These are phyloP conservation scores for Elysia chlorotica DNA, from an alignment of 1,140 invertebrate genomes.

Conservation along the genomic window DNA sequence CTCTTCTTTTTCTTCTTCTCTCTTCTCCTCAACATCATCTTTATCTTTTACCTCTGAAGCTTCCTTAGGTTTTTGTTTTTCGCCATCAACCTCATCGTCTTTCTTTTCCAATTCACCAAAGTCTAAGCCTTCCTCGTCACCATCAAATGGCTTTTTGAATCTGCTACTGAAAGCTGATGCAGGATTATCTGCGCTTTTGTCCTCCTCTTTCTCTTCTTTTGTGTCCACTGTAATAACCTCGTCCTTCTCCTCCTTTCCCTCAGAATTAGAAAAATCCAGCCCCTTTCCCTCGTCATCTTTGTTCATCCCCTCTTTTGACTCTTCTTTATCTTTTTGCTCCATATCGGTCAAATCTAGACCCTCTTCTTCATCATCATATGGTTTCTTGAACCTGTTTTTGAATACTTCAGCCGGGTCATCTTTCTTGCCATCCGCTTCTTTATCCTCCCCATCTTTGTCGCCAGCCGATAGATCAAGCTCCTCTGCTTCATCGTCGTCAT, in stretches of 20 bases:
- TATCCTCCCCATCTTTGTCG: slow-evolving; percentile 23
- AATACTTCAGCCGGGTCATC: slow-evolving; percentile 16
- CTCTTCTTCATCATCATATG: slow-evolving; percentile 27
- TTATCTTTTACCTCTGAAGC: slow-evolving; percentile 14
- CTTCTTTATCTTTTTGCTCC: slow-evolving; percentile 16
- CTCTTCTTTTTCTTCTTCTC: slow-evolving; percentile 12
- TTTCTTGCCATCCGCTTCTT: slow-evolving; percentile 18
- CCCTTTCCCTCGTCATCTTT: slow-evolving; percentile 17
- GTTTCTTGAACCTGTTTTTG: slow-evolving; percentile 21
- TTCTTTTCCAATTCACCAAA: slow-evolving; percentile 5
- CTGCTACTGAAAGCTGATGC: slow-evolving; percentile 9
- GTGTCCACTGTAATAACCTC: slow-evolving; percentile 9
- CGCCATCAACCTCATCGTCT: slow-evolving; percentile 17
- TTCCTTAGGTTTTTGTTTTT: slow-evolving; percentile 20
- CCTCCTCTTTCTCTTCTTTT: slow-evolving; percentile 9
- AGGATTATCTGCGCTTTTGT: slow-evolving; percentile 19
- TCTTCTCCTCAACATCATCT: slow-evolving; percentile 15
- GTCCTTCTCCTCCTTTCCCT: background rate
- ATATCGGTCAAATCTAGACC: slow-evolving; percentile 1
- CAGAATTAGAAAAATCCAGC: too few species aligned
- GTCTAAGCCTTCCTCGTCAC: slow-evolving; percentile 25
- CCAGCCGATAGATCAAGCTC: slow-evolving; percentile 3
- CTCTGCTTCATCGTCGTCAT: slow-evolving; percentile 17
- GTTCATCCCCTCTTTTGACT: slow-evolving; percentile 12
- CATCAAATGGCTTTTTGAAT: slow-evolving; percentile 25